Evolutionary conservation across 2,888 invertebrate genomes (phyloP).

Genomic region (Rhagonycha lutea): DNA sequence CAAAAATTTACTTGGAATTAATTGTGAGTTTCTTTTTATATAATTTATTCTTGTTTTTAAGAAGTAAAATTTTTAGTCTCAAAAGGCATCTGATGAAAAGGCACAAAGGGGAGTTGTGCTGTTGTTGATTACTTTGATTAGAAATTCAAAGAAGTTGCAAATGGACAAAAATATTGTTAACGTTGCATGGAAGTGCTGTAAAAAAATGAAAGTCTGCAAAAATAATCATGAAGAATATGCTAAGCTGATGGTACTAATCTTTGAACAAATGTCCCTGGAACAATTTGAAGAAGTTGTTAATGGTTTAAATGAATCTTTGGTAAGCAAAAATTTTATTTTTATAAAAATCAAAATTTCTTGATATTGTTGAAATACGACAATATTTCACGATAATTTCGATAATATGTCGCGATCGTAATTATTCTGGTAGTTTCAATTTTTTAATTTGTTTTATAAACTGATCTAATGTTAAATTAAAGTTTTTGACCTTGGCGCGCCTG

Average conservation of each 20-base stretch:
- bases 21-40: conserved; percentile 25
- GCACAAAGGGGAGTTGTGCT: conserved; percentile 33
- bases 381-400: too few species aligned
- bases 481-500: too few species aligned
- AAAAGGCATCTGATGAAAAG: neutral
- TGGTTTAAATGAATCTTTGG: conserved; percentile 44
- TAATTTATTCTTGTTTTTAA: neutral
- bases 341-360: too few species aligned
- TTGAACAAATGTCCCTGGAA: conserved; percentile 45
- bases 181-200: conserved; percentile 42
- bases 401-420: too few species aligned
- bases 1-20: conserved; percentile 26
- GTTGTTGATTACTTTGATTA: conserved; percentile 45
- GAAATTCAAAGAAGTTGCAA: conserved; percentile 42
- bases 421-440: too few species aligned
- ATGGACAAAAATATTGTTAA: conserved; percentile 40
- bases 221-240: conserved; percentile 41
- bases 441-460: too few species aligned
- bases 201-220: conserved; percentile 32
- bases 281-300: conserved; percentile 40
- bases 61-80: neutral
- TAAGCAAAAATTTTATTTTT: conserved; percentile 17
- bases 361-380: too few species aligned
- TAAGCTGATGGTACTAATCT: conserved; percentile 43
- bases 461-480: too few species aligned